Evolutionary conservation across 1,140 invertebrate species (phyloP).

Genomic region (Drosophila sulfurigaster): DNA sequence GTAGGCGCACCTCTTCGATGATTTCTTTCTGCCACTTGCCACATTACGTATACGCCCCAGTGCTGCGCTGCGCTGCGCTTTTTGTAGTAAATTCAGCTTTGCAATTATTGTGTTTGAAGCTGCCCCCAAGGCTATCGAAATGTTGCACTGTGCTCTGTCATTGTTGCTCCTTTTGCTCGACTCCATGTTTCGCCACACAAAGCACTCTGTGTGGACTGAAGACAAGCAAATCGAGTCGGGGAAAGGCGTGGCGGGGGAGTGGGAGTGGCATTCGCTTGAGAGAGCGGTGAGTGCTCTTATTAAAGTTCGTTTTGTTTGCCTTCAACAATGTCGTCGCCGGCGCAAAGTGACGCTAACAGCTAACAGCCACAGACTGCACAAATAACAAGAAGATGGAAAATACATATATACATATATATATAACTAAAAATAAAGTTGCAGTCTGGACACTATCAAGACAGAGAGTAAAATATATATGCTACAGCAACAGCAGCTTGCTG

Average conservation of each 20-base stretch:
- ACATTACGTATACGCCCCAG: slow-evolving; percentile 46
- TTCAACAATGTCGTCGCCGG: slow-evolving; percentile 68
- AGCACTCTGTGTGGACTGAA: slow-evolving; percentile 46
- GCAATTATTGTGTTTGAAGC: slow-evolving; percentile 65
- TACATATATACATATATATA: too few species aligned
- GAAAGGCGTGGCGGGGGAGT: neutral
- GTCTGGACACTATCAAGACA: slow-evolving; percentile 16
- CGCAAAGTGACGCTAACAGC: slow-evolving; percentile 63
- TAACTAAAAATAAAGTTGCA: slow-evolving; percentile 19
- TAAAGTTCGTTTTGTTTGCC: slow-evolving; percentile 78
- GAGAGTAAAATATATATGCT: neutral
- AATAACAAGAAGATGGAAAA: slow-evolving; percentile 16
- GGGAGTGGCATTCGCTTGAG: slow-evolving; percentile 15
- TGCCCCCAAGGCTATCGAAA: slow-evolving; percentile 65
- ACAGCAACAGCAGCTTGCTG: slow-evolving; percentile 5
- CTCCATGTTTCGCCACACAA: slow-evolving; percentile 59
- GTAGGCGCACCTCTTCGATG: slow-evolving; percentile 66
- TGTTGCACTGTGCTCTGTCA: slow-evolving; percentile 54
- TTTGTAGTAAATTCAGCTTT: slow-evolving; percentile 36
- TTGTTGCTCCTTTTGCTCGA: slow-evolving; percentile 63
- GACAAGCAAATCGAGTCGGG: neutral
- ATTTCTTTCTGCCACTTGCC: slow-evolving; percentile 36
- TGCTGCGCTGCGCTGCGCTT: neutral
- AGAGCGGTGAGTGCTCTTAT: slow-evolving; percentile 68
- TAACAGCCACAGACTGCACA: slow-evolving; percentile 16